These are phyloP conservation scores for Tetramorium parvispinum DNA, from an alignment of 1,140 invertebrate species.

Conservation along the genomic window DNA sequence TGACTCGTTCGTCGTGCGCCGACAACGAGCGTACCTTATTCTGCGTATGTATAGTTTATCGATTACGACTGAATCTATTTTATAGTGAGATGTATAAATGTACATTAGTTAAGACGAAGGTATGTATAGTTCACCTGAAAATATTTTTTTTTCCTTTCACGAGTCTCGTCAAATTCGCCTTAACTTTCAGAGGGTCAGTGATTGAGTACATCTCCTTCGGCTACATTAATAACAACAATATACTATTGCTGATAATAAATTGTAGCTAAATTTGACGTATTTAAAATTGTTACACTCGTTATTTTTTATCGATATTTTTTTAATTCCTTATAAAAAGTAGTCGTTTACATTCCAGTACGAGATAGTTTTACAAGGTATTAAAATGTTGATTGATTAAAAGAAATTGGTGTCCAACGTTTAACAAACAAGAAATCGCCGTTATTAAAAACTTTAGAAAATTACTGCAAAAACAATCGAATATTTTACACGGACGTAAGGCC, in stretches of 20 bases:
- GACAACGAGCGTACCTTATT: conserved; percentile 34
- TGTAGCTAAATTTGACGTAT: not conserved
- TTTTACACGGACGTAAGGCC: not conserved
- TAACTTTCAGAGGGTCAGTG: conserved; percentile 30
- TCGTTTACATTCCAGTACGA: not conserved
- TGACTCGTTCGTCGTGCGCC: conserved; percentile 44
- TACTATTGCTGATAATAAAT: not conserved
- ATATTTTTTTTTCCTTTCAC: conserved; percentile 37
- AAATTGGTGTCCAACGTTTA: not conserved
- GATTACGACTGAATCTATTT: conserved; percentile 61
- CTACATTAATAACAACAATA: not conserved
- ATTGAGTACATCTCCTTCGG: not conserved
- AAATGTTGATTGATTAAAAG: not conserved
- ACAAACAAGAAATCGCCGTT: not conserved
- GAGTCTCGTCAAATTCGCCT: conserved; percentile 34
- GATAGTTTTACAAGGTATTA: not conserved
- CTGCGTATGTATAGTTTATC: conserved; percentile 61
- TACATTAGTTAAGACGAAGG: conserved; percentile 59
- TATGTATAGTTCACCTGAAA: conserved; percentile 52
- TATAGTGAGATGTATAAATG: conserved; percentile 62
- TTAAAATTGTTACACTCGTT: not conserved
- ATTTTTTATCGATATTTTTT: not conserved
- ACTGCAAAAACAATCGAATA: not conserved
- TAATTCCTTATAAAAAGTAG: not conserved
- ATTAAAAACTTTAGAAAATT: not conserved